These are phyloP conservation scores for Meriones psammophilus DNA, from an alignment of 2,797 vertebrate species.

Conservation along the genomic window DNA sequence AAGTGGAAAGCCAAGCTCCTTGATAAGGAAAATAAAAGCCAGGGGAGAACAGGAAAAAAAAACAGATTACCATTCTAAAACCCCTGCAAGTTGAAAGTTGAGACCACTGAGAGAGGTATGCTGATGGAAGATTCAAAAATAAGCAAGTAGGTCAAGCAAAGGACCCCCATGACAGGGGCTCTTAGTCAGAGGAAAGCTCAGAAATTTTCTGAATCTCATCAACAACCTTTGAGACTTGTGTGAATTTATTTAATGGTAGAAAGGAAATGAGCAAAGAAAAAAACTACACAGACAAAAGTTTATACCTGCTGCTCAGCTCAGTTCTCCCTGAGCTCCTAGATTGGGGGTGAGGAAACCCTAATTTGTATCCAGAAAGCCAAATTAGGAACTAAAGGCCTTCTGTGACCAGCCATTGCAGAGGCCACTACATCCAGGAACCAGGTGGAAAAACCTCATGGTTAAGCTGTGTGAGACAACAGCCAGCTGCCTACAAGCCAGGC, in stretches of 20 bases:
- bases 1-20: not conserved
- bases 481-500: not conserved
- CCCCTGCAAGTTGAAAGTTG: not conserved
- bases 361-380: not conserved
- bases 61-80: not conserved
- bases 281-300: not conserved
- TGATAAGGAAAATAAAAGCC: constrained; percentile 16
- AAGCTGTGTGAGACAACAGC: not conserved
- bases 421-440: not conserved
- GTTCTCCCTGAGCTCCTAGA: not conserved
- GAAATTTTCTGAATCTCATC: not conserved
- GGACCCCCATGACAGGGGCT: not conserved
- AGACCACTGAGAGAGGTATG: not conserved
- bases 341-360: not conserved
- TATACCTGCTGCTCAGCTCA: not conserved
- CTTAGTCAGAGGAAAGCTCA: not conserved
- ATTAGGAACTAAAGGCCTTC: not conserved
- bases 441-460: not conserved
- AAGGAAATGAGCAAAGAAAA: not conserved
- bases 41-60: not conserved
- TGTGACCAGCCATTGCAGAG: not conserved
- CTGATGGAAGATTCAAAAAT: not conserved
- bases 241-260: not conserved
- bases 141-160: not conserved
- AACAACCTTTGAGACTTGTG: not conserved